These are phyloP conservation scores for Pampus argenteus DNA, from an alignment of 2,797 vertebrate species.

Conservation along the genomic window DNA sequence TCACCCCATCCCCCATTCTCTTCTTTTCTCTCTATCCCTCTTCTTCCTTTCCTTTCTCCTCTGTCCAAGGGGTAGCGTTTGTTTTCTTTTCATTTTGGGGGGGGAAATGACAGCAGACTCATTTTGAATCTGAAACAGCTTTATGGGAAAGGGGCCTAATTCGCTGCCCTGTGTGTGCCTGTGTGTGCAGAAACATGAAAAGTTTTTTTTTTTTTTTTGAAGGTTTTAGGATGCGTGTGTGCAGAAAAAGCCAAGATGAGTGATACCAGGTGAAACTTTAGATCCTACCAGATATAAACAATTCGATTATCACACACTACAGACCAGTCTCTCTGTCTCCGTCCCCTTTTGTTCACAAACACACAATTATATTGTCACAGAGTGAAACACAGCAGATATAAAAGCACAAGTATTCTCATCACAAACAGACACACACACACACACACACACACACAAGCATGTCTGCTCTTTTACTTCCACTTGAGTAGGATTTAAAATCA, in stretches of 20 bases:
- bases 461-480: conserved; percentile 17
- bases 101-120: conserved; percentile 65
- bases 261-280: conserved; percentile 55
- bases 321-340: conserved; percentile 13
- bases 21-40: conserved; percentile 2
- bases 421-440: not conserved
- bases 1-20: not conserved
- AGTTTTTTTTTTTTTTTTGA: conserved; percentile 13
- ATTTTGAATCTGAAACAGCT: conserved; percentile 60
- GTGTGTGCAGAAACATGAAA: not conserved
- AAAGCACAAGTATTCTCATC: conserved; percentile 2
- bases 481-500: conserved; percentile 21
- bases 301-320: conserved; percentile 39
- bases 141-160: conserved; percentile 35
- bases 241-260: conserved; percentile 32
- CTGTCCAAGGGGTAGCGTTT: conserved; percentile 36
- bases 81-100: conserved; percentile 73
- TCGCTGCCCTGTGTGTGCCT: not conserved
- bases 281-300: conserved; percentile 50
- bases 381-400: conserved; percentile 51
- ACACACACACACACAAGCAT: conserved; percentile 1
- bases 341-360: conserved; percentile 4
- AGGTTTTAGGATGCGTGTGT: not conserved
- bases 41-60: conserved; percentile 26
- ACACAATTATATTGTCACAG: conserved; percentile 51